These are phyloP conservation scores for Crotalus helleri DNA, from an alignment of 2,113 vertebrate genomes.

Conservation along the genomic window DNA sequence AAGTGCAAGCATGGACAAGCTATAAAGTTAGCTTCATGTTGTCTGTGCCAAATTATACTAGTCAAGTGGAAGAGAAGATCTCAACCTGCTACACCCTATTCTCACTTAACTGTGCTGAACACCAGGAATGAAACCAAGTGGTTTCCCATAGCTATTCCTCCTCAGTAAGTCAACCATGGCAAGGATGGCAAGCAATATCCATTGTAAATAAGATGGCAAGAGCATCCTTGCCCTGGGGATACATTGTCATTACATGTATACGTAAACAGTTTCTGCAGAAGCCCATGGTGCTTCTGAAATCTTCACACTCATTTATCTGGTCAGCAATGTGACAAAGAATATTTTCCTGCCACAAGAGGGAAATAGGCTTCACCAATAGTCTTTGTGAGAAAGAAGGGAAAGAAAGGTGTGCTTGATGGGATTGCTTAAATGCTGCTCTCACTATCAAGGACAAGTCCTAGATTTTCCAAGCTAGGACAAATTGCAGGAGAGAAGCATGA, in stretches of 20 bases:
- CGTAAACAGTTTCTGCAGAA: neutral
- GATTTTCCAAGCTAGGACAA: neutral
- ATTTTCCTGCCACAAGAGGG: neutral
- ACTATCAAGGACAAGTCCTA: neutral
- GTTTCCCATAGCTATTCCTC: neutral
- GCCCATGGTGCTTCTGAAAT: neutral
- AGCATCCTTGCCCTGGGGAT: neutral
- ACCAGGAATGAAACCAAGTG: neutral
- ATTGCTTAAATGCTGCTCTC: neutral
- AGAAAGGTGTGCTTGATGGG: neutral
- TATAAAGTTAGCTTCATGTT: neutral
- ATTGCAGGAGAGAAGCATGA: neutral
- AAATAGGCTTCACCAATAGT: neutral
- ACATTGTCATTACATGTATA: neutral
- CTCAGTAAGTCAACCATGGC: neutral
- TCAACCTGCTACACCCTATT: neutral
- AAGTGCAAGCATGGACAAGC: neutral
- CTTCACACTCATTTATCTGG: neutral
- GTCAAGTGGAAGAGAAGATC: neutral
- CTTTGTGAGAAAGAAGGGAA: neutral
- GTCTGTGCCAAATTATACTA: neutral
- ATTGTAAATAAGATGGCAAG: neutral
- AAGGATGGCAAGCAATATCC: neutral
- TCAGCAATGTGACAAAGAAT: neutral
- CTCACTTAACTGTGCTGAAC: neutral